These are phyloP conservation scores for Toxonevra muliebris DNA, from an alignment of 2,888 invertebrate species.

Conservation along the genomic window DNA sequence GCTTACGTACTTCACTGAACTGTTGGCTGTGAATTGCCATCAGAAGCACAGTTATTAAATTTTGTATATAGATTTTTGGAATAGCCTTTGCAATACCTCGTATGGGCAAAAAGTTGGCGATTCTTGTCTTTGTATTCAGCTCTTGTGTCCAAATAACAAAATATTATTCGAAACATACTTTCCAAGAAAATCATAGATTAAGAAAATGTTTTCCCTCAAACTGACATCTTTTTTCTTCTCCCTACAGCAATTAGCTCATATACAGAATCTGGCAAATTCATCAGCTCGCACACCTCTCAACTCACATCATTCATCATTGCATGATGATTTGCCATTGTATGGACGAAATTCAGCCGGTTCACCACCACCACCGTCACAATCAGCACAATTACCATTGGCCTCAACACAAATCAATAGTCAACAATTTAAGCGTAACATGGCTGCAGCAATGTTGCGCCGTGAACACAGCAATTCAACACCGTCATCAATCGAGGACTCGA, in stretches of 20 bases:
- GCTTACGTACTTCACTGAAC: too few species aligned
- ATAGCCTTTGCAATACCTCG: too few species aligned
- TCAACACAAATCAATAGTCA: conserved; percentile 71
- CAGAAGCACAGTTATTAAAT: too few species aligned
- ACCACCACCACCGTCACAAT: conserved; percentile 72
- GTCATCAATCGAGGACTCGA: conserved; percentile 55
- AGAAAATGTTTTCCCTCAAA: background rate
- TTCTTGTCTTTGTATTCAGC: too few species aligned
- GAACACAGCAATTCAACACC: conserved; percentile 57
- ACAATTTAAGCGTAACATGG: conserved; percentile 72
- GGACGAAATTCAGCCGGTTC: conserved; percentile 66
- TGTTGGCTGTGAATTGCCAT: too few species aligned
- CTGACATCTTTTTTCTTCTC: conserved; percentile 1
- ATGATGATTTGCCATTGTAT: conserved; percentile 67
- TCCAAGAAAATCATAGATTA: too few species aligned
- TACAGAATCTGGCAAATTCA: conserved; percentile 71
- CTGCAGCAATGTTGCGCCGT: conserved; percentile 64
- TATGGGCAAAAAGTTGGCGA: too few species aligned
- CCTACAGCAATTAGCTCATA: conserved; percentile 70
- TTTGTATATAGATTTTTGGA: too few species aligned
- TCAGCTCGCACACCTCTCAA: conserved; percentile 68
- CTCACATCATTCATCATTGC: conserved; percentile 57
- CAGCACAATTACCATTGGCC: conserved; percentile 64
- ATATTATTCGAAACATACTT: too few species aligned
- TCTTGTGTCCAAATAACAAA: too few species aligned